phyloP scores from a whole-genome alignment of 2,113 vertebrate genomes.

The Phasianus colchicus region DNA sequence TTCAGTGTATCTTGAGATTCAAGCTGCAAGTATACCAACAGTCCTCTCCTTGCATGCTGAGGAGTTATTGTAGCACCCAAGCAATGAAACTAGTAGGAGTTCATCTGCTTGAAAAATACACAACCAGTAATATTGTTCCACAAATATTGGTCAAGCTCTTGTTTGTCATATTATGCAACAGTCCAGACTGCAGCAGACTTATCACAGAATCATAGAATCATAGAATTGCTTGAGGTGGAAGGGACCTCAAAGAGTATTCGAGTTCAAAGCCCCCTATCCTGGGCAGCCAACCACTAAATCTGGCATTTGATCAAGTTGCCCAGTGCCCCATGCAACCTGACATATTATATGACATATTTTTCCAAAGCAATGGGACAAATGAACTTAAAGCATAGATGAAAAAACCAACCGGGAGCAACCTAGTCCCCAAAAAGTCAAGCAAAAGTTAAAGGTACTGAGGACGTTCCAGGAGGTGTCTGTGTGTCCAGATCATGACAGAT shows the following conservation, averaged over 20 bases:
- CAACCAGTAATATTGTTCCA: background rate
- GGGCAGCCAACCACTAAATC: no score
- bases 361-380: background rate
- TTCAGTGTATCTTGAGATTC: background rate
- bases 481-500: background rate
- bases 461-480: background rate
- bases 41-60: background rate
- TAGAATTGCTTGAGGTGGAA: no score
- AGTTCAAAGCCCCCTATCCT: no score
- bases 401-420: background rate
- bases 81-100: background rate
- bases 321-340: no score
- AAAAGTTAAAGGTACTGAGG: background rate
- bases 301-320: no score
- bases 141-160: background rate
- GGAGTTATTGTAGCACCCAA: background rate
- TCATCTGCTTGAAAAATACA: background rate
- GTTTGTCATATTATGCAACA: background rate
- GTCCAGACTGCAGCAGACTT: background rate
- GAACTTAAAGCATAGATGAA: background rate
- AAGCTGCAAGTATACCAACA: background rate
- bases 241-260: no score
- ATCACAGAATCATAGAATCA: no score
- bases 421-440: background rate
- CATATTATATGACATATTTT: background rate